These are phyloP conservation scores for Pedetes capensis DNA, from an alignment of 2,113 vertebrate genomes.

Conservation along the genomic window DNA sequence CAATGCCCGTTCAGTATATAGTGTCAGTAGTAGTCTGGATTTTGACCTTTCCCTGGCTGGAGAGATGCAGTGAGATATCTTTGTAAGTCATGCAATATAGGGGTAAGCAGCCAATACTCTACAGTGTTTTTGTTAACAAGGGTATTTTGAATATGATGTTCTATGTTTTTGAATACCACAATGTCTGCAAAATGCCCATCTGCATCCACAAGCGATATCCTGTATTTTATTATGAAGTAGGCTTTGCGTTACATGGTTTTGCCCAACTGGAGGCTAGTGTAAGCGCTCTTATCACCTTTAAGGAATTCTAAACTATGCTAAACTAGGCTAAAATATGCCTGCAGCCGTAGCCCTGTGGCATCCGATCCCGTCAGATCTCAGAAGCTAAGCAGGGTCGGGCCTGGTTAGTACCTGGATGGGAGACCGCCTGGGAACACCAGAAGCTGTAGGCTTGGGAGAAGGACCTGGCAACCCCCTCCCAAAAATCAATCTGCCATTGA, in stretches of 20 bases:
- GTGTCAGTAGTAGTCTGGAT: too few species aligned
- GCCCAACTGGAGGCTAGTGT: not conserved
- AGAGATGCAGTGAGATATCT: not conserved
- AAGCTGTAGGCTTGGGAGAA: too few species aligned
- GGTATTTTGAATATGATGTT: not conserved
- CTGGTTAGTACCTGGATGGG: too few species aligned
- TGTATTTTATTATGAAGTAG: not conserved
- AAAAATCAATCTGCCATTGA: too few species aligned
- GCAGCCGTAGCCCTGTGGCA: too few species aligned
- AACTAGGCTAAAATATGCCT: too few species aligned
- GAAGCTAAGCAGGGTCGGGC: too few species aligned
- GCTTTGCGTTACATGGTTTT: not conserved
- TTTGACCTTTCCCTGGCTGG: not conserved
- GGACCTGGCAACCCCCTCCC: too few species aligned
- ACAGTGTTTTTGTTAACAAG: too few species aligned
- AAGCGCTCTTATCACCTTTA: not conserved
- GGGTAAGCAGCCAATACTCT: not conserved
- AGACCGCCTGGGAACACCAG: too few species aligned
- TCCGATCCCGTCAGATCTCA: too few species aligned
- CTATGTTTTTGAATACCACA: not conserved
- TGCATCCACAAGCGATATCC: not conserved
- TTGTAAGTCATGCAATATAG: not conserved
- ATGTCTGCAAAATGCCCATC: not conserved
- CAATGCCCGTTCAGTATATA: not conserved
- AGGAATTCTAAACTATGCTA: not conserved